These are phyloP conservation scores for Ceratina japonica DNA, from an alignment of 1,140 invertebrate genomes.

Conservation along the genomic window DNA sequence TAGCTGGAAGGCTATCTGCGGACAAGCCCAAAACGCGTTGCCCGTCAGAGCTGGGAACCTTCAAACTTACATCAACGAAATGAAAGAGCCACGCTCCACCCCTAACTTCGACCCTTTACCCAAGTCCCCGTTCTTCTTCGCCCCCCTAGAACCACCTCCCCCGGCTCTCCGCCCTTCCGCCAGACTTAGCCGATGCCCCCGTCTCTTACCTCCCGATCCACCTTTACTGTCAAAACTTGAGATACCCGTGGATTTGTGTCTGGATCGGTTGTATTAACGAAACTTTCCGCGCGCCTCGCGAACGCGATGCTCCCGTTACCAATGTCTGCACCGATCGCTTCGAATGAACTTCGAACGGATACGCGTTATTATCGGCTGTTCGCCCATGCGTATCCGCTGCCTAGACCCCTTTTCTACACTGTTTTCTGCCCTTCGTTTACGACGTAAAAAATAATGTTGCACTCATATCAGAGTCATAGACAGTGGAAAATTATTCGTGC, in stretches of 20 bases:
- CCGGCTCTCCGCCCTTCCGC: not conserved
- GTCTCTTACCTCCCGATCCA: slow-evolving; percentile 1
- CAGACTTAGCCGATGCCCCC: slow-evolving; percentile 13
- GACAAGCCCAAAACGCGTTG: slow-evolving; percentile 62
- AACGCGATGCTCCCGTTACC: not conserved
- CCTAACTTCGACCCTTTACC: not conserved
- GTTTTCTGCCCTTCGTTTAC: too few species aligned
- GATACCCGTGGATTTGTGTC: slow-evolving; percentile 16
- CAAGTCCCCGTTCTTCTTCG: slow-evolving; percentile 1
- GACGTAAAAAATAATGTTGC: too few species aligned
- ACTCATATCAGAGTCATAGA: too few species aligned
- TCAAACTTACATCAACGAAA: slow-evolving; percentile 76
- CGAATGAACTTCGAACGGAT: not conserved
- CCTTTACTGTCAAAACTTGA: slow-evolving; percentile 27
- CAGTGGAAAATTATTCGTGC: too few species aligned
- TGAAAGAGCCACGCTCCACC: slow-evolving; percentile 62
- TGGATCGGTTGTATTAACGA: not conserved
- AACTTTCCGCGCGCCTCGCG: not conserved
- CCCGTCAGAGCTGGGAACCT: slow-evolving; percentile 69
- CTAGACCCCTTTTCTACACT: too few species aligned
- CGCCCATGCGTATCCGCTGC: too few species aligned
- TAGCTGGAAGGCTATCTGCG: slow-evolving; percentile 61
- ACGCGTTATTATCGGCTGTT: not conserved
- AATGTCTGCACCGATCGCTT: not conserved
- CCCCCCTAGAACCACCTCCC: too few species aligned